Evolutionary conservation across 2,888 invertebrate species (phyloP).

Genomic region (Papilio elwesi): DNA sequence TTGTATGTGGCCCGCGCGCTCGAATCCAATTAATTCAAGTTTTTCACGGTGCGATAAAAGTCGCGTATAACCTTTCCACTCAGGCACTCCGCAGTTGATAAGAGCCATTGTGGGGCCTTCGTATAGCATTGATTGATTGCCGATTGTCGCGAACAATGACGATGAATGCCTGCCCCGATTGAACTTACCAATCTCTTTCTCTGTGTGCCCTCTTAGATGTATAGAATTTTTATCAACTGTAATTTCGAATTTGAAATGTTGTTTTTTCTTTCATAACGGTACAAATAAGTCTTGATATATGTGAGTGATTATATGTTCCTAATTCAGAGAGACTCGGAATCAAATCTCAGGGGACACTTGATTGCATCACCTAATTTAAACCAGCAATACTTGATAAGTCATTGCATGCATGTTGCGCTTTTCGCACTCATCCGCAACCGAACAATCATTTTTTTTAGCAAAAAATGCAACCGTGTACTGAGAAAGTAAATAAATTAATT

Average conservation of each 20-base stretch:
- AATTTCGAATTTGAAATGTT: neutral
- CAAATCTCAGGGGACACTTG: no score
- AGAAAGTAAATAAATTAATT: slow-evolving; percentile 45
- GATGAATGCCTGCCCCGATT: slow-evolving; percentile 70
- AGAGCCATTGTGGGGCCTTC: slow-evolving; percentile 61
- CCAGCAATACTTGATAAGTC: no score
- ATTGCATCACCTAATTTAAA: no score
- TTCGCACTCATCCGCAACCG: neutral
- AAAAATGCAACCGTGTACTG: neutral
- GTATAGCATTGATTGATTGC: slow-evolving; percentile 64
- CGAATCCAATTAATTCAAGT: slow-evolving; percentile 29
- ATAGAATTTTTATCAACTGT: slow-evolving; percentile 11
- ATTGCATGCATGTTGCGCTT: no score
- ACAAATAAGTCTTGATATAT: neutral
- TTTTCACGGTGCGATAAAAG: slow-evolving; percentile 33
- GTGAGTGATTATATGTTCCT: no score
- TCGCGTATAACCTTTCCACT: slow-evolving; percentile 26
- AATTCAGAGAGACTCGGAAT: no score
- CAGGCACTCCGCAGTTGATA: slow-evolving; percentile 53
- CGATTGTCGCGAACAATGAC: slow-evolving; percentile 70
- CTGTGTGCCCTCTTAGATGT: slow-evolving; percentile 19
- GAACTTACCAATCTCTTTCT: slow-evolving; percentile 56
- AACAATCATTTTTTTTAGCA: neutral
- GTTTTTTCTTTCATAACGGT: neutral
- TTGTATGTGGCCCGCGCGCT: slow-evolving; percentile 16